phyloP scores from a whole-genome alignment of 2,113 vertebrate species.

The Sarotherodon lohbergeri region DNA sequence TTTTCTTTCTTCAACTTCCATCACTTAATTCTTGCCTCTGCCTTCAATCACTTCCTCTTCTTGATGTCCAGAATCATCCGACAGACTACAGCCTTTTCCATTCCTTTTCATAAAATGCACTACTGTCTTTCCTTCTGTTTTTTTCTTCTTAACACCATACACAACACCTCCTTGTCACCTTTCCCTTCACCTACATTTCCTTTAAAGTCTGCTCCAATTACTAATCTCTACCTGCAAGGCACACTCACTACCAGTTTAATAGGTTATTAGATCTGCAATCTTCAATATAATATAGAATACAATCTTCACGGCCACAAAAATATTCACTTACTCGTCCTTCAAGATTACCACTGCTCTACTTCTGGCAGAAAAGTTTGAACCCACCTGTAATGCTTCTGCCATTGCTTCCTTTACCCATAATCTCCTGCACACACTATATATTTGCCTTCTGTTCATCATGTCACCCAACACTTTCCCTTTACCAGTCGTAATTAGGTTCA shows the following conservation, averaged over 20 bases:
- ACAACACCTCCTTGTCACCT: neutral
- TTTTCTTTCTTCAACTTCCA: neutral
- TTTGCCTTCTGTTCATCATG: accelerated
- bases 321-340: neutral
- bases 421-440: neutral
- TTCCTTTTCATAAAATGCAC: neutral
- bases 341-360: neutral
- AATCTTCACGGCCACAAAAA: neutral
- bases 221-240: neutral
- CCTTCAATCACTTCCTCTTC: neutral
- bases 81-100: neutral
- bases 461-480: neutral
- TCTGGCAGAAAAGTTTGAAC: neutral
- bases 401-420: neutral
- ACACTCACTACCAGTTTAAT: neutral
- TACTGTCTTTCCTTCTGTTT: neutral
- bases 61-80: neutral
- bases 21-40: neutral
- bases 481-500: neutral
- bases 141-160: neutral
- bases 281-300: neutral
- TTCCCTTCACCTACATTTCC: neutral
- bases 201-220: neutral
- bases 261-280: neutral
- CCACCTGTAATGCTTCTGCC: neutral